Conservation (phyloP, 1,140 invertebrate genomes). For the Protaetia brevitarsis region DNA sequence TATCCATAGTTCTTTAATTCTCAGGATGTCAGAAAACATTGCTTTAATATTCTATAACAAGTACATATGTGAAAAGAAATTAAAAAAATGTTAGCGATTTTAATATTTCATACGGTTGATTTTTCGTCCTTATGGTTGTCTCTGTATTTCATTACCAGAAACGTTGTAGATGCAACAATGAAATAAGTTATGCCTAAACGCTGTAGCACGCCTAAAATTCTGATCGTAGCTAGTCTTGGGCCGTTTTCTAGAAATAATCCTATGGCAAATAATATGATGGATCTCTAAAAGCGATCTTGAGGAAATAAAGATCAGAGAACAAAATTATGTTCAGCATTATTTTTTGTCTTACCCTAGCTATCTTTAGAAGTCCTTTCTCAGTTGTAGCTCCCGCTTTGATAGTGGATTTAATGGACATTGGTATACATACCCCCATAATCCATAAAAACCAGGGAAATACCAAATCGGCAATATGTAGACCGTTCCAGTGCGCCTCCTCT, state of each 20-base stretch:
- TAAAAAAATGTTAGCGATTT: not conserved
- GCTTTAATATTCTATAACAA: not conserved
- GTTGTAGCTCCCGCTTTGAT: slow-evolving; percentile 64
- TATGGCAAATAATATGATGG: slow-evolving; percentile 72
- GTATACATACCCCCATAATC: slow-evolving; percentile 90
- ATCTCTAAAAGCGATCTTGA: slow-evolving; percentile 60
- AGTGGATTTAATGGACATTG: slow-evolving; percentile 75
- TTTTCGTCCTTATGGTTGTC: slow-evolving; percentile 1
- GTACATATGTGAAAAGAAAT: not conserved
- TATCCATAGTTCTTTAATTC: slow-evolving; percentile 62
- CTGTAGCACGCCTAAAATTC: slow-evolving; percentile 82
- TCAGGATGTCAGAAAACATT: slow-evolving; percentile 31
- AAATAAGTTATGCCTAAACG: slow-evolving; percentile 80
- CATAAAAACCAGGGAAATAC: slow-evolving; percentile 96
- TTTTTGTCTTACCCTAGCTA: slow-evolving; percentile 39
- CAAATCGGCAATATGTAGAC: slow-evolving; percentile 85
- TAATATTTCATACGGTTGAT: not conserved
- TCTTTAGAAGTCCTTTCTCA: slow-evolving; percentile 49
- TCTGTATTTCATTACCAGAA: slow-evolving; percentile 1
- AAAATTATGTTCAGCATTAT: slow-evolving; percentile 1
- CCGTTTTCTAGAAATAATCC: slow-evolving; percentile 68
- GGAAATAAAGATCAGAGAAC: not conserved
- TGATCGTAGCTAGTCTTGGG: slow-evolving; percentile 52
- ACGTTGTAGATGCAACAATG: slow-evolving; percentile 57
- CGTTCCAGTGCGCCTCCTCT: slow-evolving; percentile 90